Conservation (phyloP, 1,140 invertebrate genomes). For the Cydia fagiglandana region DNA sequence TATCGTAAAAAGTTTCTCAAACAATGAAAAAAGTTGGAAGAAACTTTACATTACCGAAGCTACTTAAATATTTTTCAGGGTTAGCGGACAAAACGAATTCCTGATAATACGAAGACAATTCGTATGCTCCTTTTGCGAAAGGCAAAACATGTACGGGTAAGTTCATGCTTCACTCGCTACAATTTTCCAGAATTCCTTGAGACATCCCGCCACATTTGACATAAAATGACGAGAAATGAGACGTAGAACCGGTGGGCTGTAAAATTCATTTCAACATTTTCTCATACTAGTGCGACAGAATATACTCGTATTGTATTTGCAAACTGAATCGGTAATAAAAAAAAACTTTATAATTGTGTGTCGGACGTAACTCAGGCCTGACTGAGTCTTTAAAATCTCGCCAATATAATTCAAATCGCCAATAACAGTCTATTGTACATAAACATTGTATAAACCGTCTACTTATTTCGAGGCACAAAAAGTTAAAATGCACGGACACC, state of each 20-base stretch:
- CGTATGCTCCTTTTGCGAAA: neutral
- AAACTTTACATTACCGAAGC: no score
- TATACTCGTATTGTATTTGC: no score
- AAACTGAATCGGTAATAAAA: neutral
- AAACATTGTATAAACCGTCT: no score
- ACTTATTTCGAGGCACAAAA: no score
- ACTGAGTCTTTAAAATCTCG: no score
- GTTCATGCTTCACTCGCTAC: slow-evolving; percentile 10
- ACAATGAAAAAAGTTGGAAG: no score
- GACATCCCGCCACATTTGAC: slow-evolving; percentile 16
- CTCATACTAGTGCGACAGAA: neutral
- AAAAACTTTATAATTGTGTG: neutral
- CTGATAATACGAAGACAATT: neutral
- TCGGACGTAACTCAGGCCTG: no score
- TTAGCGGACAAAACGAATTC: neutral
- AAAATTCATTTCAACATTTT: slow-evolving; percentile 23
- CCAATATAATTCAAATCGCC: no score
- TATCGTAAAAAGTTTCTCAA: no score
- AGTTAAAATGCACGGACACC: no score
- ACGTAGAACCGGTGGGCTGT: slow-evolving; percentile 21
- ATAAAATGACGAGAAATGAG: slow-evolving; percentile 27
- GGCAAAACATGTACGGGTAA: neutral
- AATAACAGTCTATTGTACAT: no score
- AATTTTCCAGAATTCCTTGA: neutral
- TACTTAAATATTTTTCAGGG: neutral